Base-by-base conservation (phyloP, 1,140 invertebrate species). In the Maniola jurtina region DNA sequence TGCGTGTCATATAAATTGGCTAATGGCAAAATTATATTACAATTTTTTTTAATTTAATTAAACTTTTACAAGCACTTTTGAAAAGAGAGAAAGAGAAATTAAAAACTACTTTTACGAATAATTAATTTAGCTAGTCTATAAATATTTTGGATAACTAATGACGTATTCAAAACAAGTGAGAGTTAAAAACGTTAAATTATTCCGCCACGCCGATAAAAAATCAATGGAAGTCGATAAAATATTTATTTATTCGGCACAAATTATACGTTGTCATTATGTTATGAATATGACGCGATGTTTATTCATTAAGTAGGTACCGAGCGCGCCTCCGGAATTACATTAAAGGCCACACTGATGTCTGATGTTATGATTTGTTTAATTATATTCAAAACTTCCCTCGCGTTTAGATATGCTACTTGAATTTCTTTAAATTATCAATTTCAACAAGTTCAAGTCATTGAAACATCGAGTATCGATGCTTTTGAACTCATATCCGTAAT, bases 241-340 rank as follows among this genome's bases (percentile, higher is more conserved):
- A 73, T 73, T 73, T 67, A 67, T 64, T 67, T 66, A 70, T 67
- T 66, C 64, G 55, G 60, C 52, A 64, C 70, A 72, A 72, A 68
- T 68, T 72, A 72, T 36, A 72, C 47, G 66, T 72, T 72, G 66
- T 72, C 66, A 72, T 72, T 72, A 72, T 64, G 63, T 59, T 48
- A 25, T 71, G 50, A 61, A 66, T 45, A 6, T 67, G 57, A 61
- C 65, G 58, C 48, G 66, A 72, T 72, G 65, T 64, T 71, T 66
- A 72, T 72, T 72, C 62, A 68, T 68, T 72, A n/a, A n/a, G n/a
- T n/a, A n/a, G n/a, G n/a, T n/a, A 68, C 52, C 59, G 40, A 33
- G 59, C 62, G 58, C 66, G 70, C 65, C 70, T 61, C 62, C 65
- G 62, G 66, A 68, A 65, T 65, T 62, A 58, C 52, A 58, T 59